Evolutionary conservation across 2,113 vertebrate genomes (phyloP), one percentile per base, ranked within the genome.

Genomic region (Pandion haliaetus): DNA sequence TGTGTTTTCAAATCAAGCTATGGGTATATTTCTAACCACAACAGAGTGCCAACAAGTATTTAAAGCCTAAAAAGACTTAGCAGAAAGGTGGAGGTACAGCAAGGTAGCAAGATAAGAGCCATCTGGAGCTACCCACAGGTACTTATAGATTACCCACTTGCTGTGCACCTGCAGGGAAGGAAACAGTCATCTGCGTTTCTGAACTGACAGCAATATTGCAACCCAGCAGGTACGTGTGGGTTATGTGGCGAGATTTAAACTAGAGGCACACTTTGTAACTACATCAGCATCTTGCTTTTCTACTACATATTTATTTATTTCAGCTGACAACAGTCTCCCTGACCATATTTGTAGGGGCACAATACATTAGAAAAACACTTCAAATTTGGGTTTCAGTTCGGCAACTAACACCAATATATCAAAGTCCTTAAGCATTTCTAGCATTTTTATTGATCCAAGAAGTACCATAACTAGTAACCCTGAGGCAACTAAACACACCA

Each of bases 381-480:
- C 94, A 94, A 62, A 55, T 80, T 79, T 78, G 59, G 54, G 76
- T 52, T 93, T 94, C 78, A 63, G 16, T 88, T 94, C 88, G 77
- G 62, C 76, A 69, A 23, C 88, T 83, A 84, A 54, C 81, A 91
- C 62, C 55, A 36, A 58, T 18, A 16, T 14, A 90, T 66, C 67
- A 90, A 94, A 95, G 78, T 69, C 92, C 81, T 90, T 67, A 54
- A 94, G 89, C 80, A 2, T 93, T 95, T 96, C 88, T 87, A 92
- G 54, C 77, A 90, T 74, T 66, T 93, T 77, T 77, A 61, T 44
- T 78, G 69, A 89, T 91, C 90, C 76, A 72, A 95, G 88, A 86
- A 89, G 61, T 32, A 93, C 82, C 61, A 42, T 16, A 63, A 71
- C 77, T 67, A 61, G 86, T 67, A 92, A 82, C 86, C 88, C 91